Evolutionary conservation across 2,113 vertebrate species (phyloP), one percentile per base, ranked within the genome.

Genomic region (Seriola dumerili): DNA sequence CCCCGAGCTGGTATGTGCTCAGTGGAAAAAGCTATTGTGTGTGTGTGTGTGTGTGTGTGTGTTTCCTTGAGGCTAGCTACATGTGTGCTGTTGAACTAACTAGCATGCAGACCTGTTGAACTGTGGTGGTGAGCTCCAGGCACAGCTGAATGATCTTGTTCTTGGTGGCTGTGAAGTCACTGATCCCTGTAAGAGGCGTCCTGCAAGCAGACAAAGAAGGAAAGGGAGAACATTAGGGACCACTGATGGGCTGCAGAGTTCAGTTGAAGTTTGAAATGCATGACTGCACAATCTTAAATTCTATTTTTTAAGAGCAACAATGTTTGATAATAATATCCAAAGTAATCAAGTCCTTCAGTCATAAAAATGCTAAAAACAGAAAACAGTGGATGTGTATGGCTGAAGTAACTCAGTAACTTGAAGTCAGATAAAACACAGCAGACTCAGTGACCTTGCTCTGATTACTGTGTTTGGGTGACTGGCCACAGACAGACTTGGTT

Each of bases 121-220:
- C 98, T 59, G 97, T 96, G 65, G 98, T 99, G 67, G 98, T 99
- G 88, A 99, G 95, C 86, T 99, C 97, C 94, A 99, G 94, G 92
- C 98, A 99, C 69, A 99, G 96, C 82, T 99, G 98, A 91, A 99
- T 99, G 91, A 99, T 98, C 94, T 98, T 98, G 94, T 99, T 99
- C 96, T 99, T 99, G 64, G 96, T 98, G 83, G 95, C 85, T 40
- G 97, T 97, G 93, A 98, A 99, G 91, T 99, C 98, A 66, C 97
- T 97, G 91, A 99, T 97, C 75, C 97, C 98, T 61, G 97, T 97
- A 91, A 99, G 96, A 0, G 98, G 98, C 7, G 98, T 96, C 95
- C 98, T 99, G 88, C 8, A 85, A 91, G 40, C 80, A 90, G 79
- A 96, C 72, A 86, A 72, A 78, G 48, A 55, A 73, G 57, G 74